Base-by-base conservation (phyloP, 1,140 invertebrate species). In the Drosophila bocki region DNA sequence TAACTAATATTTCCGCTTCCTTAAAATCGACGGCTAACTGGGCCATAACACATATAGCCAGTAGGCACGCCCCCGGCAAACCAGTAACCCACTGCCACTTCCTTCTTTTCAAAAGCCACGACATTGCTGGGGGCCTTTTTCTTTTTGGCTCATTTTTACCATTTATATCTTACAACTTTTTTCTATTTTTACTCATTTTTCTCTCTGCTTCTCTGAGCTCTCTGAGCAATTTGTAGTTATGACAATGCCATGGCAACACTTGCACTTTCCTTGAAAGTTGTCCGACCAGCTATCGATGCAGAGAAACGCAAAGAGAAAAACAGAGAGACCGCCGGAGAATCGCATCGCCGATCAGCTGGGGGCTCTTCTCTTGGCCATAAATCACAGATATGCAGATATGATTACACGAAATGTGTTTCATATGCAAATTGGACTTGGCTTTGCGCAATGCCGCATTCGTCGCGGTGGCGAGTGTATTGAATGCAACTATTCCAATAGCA, bases 241-340 rank as follows among this genome's bases (percentile, higher is more conserved):
- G 44, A 85, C 88, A 91, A 91, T 91, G 88, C 79, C 82, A 88
- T 69, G 84, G 81, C 76, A 91, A 91, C 74, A 91, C 81, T 91
- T 91, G 88, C 88, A 88, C 88, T 91, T 91, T 91, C 87, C 71
- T 79, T 60, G 87, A 91, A 91, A 91, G 87, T 84, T 76, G 83
- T 71, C 60, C 71, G 62, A 54, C 65, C 67, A 87, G 84, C 81
- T 75, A 76, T 60, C 75, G 29, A 42, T 45, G 19, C 37, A 48
- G 56, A 57, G 47, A 39, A 37, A 59, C 35, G 15, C 11, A 12
- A 45, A 61, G 45, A 75, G 54, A 79, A 29, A 39, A 56, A 13
- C 15, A 41, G 51, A 39, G 22, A 39, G 33, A 33, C 15, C 13
- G 42, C 17, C 22, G 19, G 51, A 54, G 53, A 54, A 54, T 39